A percentile compares a stretch with the other conserved stretches of the same genome.
These are phyloP conservation scores for Catharus ustulatus DNA, from an alignment of 2,797 vertebrate species.

Conservation along the genomic window DNA sequence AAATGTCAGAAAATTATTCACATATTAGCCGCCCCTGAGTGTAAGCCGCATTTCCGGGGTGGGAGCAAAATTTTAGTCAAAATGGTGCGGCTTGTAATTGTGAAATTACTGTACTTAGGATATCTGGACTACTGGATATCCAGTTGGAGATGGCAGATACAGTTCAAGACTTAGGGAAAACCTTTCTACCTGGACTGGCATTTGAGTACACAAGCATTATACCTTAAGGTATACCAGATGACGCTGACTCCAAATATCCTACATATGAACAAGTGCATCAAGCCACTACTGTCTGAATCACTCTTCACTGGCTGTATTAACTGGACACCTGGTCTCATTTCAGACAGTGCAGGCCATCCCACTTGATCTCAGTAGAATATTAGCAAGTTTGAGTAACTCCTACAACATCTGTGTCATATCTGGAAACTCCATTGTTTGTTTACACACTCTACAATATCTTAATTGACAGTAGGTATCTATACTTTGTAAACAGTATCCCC, in stretches of 20 bases:
- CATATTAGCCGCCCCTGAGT: no score
- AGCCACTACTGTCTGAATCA: background rate
- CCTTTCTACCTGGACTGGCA: background rate
- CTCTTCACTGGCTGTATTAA: background rate
- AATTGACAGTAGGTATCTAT: background rate
- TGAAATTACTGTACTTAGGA: background rate
- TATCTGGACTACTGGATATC: background rate
- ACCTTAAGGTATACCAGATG: background rate
- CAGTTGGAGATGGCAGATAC: background rate
- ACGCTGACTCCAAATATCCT: background rate
- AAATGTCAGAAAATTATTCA: no score
- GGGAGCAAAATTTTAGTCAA: no score
- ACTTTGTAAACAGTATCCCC: background rate
- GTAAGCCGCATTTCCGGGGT: no score
- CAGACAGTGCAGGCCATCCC: background rate
- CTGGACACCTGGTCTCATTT: background rate
- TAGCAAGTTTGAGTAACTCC: background rate
- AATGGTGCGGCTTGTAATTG: no score
- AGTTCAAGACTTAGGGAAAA: background rate
- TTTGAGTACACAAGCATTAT: background rate
- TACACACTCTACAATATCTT: background rate
- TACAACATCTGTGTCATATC: background rate
- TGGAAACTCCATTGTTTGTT: background rate
- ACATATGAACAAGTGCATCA: rapidly evolving
- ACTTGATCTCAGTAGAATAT: background rate